Percentiles rank a stretch among this genome's conserved stretches.
phyloP scores from a whole-genome alignment of 2,888 invertebrate genomes.

The Synanthedon andrenaeformis region DNA sequence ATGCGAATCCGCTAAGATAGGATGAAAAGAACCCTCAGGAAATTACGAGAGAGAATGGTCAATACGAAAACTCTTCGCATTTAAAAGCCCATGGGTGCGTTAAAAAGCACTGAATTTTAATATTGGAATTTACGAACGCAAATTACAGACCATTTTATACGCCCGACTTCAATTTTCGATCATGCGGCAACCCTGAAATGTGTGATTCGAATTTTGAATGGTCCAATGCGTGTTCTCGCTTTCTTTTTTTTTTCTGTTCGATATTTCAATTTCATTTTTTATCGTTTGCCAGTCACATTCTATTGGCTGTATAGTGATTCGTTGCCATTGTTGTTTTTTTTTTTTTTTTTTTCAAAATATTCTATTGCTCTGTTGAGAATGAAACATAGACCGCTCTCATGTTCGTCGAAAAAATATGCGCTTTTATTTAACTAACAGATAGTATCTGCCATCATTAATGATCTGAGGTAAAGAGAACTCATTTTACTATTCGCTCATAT shows the following conservation, averaged over 20 bases:
- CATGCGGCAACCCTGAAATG: slow-evolving; percentile 8
- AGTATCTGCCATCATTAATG: no score
- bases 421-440: no score
- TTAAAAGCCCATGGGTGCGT: not conserved
- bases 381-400: no score
- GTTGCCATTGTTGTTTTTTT: not conserved
- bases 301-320: not conserved
- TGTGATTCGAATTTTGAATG: slow-evolving; percentile 4
- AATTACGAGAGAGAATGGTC: not conserved
- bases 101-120: slow-evolving; percentile 1
- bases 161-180: slow-evolving; percentile 10
- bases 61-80: not conserved
- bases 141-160: not conserved
- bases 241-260: not conserved
- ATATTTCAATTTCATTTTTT: not conserved
- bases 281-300: not conserved
- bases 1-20: not conserved
- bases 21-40: not conserved
- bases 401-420: no score
- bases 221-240: not conserved
- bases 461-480: no score
- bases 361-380: no score
- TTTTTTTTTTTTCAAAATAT: no score
- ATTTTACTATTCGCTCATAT: no score
- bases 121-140: not conserved